These are phyloP conservation scores for Gambusia holbrooki DNA, from an alignment of 2,113 vertebrate genomes.

Conservation along the genomic window DNA sequence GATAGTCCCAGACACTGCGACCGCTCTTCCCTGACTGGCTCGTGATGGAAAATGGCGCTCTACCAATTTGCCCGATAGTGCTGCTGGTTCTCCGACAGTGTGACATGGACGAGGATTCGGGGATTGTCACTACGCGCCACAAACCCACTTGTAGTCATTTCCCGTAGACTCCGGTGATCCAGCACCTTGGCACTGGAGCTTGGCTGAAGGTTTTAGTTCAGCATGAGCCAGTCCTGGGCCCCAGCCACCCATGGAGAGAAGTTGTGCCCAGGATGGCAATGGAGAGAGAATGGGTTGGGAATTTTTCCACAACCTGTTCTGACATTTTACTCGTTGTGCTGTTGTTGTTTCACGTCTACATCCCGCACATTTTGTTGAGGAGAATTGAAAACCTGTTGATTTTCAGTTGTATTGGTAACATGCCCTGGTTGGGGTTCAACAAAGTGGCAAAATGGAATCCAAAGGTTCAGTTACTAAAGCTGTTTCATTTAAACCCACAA, in stretches of 20 bases:
- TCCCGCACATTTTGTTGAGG: not conserved
- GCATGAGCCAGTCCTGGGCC: not conserved
- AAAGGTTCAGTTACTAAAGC: too few species aligned
- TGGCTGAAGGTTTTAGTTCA: not conserved
- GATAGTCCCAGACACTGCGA: not conserved
- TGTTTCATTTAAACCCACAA: too few species aligned
- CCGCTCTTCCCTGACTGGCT: not conserved
- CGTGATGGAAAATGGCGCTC: not conserved
- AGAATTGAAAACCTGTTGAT: too few species aligned
- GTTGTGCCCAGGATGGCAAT: not conserved
- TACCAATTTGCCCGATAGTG: too few species aligned
- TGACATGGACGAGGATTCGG: not conserved
- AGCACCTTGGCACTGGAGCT: not conserved
- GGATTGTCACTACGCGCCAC: not conserved
- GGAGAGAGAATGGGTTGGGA: not conserved
- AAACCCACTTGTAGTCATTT: not conserved
- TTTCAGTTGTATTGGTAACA: too few species aligned
- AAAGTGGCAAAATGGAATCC: too few species aligned
- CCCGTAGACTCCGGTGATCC: not conserved
- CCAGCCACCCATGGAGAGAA: not conserved
- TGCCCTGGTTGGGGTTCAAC: too few species aligned
- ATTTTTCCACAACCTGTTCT: not conserved
- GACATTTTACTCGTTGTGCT: not conserved
- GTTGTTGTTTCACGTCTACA: too few species aligned
- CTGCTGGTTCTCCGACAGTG: not conserved